A percentile compares a stretch with the other conserved stretches of the same genome.
Conservation (phyloP, 2,797 vertebrate species). For the Tokudaia muenninki region DNA sequence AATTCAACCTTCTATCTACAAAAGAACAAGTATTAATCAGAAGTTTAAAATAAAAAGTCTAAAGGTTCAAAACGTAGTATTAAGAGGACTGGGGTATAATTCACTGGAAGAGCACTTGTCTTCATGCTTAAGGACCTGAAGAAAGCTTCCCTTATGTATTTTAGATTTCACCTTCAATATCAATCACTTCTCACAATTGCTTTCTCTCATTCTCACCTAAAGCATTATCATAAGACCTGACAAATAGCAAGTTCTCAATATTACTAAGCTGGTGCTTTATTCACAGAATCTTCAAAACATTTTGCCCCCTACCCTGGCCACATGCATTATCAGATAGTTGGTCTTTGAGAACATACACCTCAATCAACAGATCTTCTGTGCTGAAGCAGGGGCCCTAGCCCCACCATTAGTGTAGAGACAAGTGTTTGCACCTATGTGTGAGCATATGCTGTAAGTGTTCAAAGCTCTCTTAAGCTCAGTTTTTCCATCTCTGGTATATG, state of each 20-base stretch:
- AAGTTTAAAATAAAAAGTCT: not conserved
- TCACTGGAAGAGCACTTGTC: not conserved
- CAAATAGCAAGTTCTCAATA: fast-evolving
- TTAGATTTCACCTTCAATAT: not conserved
- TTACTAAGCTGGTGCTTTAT: not conserved
- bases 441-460: not conserved
- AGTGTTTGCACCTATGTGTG: not conserved
- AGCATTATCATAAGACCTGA: not conserved
- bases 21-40: not conserved
- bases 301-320: not conserved
- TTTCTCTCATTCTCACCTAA: not conserved
- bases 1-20: not conserved
- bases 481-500: not conserved
- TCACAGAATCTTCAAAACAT: not conserved
- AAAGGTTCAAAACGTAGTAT: not conserved
- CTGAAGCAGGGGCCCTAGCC: not conserved
- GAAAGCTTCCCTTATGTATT: not conserved
- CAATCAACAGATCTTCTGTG: not conserved
- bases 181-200: not conserved
- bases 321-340: not conserved
- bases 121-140: not conserved
- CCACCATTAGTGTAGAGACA: not conserved
- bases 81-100: not conserved
- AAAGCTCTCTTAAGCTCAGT: not conserved
- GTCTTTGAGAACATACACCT: not conserved